A percentile compares a stretch with the other conserved stretches of the same genome.
Conservation (phyloP, 2,113 vertebrate genomes). For the Gymnocephalus cernua region DNA sequence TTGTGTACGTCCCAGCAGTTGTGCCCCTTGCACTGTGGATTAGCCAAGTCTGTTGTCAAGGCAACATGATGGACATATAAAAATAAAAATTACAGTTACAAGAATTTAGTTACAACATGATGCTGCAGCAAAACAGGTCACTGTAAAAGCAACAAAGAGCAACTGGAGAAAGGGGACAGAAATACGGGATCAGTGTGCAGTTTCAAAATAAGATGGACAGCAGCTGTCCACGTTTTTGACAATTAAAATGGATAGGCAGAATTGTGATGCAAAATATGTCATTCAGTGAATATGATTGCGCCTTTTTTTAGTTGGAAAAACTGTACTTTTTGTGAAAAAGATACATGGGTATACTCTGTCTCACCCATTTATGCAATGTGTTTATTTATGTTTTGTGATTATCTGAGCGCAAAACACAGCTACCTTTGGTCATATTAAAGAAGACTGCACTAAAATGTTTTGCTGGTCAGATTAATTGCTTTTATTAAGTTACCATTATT, state of each 20-base stretch:
- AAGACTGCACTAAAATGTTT: slow-evolving; percentile 7
- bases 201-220: background rate
- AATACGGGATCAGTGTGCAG: background rate
- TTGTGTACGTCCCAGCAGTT: slow-evolving; percentile 52
- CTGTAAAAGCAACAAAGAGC: slow-evolving; percentile 13
- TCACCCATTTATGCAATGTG: background rate
- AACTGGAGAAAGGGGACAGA: background rate
- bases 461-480: slow-evolving; percentile 32
- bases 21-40: slow-evolving; percentile 46
- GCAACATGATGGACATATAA: slow-evolving; percentile 51
- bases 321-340: background rate
- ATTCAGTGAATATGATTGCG: background rate
- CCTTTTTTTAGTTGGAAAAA: too few relatives aligned
- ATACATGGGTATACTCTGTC: background rate
- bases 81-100: slow-evolving; percentile 13
- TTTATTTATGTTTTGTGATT: background rate
- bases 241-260: background rate
- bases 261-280: background rate
- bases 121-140: slow-evolving; percentile 23
- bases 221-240: slow-evolving; percentile 10
- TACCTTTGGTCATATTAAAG: slow-evolving; percentile 16
- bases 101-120: slow-evolving; percentile 27
- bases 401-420: background rate
- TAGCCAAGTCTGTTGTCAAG: slow-evolving; percentile 65
- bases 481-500: slow-evolving; percentile 53